Conservation (phyloP, 2,113 vertebrate genomes). For the Oriolus oriolus region DNA sequence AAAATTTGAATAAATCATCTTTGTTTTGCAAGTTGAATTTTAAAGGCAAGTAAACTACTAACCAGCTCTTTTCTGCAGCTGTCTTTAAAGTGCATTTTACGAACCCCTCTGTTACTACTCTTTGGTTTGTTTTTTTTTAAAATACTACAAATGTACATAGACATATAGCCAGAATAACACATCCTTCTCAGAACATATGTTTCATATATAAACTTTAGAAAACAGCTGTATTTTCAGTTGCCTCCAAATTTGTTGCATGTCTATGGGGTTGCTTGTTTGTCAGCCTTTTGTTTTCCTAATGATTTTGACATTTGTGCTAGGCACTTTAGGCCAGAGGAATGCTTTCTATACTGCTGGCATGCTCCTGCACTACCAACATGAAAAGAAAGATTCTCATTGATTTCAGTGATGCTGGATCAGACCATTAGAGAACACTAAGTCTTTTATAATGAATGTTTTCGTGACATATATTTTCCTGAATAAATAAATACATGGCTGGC, state of each 20-base stretch:
- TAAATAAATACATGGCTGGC: slow-evolving; percentile 14
- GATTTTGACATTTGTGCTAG: slow-evolving; percentile 32
- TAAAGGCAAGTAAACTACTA: neutral
- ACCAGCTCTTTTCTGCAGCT: neutral
- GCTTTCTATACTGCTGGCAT: neutral
- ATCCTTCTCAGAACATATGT: slow-evolving; percentile 13
- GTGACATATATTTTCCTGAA: slow-evolving; percentile 1
- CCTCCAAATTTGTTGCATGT: neutral
- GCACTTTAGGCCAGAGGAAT: slow-evolving; percentile 2
- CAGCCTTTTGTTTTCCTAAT: slow-evolving; percentile 9
- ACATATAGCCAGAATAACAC: neutral
- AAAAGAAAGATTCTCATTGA: slow-evolving; percentile 15
- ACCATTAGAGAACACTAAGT: neutral
- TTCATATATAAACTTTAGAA: slow-evolving; percentile 15
- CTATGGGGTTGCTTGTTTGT: neutral
- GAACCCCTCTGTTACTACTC: neutral
- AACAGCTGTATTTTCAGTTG: slow-evolving; percentile 50
- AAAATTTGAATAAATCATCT: neutral
- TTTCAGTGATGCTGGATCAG: neutral
- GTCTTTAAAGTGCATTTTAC: slow-evolving; percentile 9
- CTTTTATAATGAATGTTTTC: slow-evolving; percentile 19
- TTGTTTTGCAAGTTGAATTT: neutral
- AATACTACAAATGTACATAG: neutral
- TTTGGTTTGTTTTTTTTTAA: neutral
- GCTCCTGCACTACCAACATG: neutral